Conservation (phyloP, 1,140 invertebrate species). For the Sycobia sp. region DNA sequence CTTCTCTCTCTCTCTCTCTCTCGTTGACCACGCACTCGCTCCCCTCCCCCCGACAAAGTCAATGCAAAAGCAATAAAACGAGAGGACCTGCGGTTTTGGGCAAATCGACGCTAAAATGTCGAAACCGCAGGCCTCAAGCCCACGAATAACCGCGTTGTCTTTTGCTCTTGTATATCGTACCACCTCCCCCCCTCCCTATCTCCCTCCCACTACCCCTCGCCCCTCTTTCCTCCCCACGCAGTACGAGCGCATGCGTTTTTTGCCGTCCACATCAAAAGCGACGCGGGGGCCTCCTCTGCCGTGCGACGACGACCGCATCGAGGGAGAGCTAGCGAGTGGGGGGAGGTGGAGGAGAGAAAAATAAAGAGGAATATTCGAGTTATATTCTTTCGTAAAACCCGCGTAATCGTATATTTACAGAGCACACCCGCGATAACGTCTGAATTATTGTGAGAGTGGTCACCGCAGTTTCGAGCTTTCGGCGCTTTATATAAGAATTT, state of each 20-base stretch:
- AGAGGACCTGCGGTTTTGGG: constrained; percentile 50
- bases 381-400: too few relatives aligned
- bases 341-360: too few relatives aligned
- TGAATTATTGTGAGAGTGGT: too few relatives aligned
- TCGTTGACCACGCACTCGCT: too few relatives aligned
- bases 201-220: too few relatives aligned
- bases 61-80: constrained; percentile 4
- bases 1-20: neutral
- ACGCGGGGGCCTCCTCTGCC: neutral
- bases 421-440: constrained; percentile 13
- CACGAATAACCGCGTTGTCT: too few relatives aligned
- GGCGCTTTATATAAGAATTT: too few relatives aligned
- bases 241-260: neutral
- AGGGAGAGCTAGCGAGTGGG: too few relatives aligned
- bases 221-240: constrained; percentile 11
- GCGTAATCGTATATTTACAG: constrained; percentile 7
- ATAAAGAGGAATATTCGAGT: constrained; percentile 9
- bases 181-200: too few relatives aligned
- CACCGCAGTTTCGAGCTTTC: too few relatives aligned
- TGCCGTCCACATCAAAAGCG: too few relatives aligned
- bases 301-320: constrained; percentile 3
- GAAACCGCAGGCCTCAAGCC: constrained; percentile 47
- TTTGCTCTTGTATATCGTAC: too few relatives aligned
- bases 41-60: constrained; percentile 38
- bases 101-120: constrained; percentile 57